Conservation (phyloP, 2,113 vertebrate species). For the Delphinapterus leucas region DNA sequence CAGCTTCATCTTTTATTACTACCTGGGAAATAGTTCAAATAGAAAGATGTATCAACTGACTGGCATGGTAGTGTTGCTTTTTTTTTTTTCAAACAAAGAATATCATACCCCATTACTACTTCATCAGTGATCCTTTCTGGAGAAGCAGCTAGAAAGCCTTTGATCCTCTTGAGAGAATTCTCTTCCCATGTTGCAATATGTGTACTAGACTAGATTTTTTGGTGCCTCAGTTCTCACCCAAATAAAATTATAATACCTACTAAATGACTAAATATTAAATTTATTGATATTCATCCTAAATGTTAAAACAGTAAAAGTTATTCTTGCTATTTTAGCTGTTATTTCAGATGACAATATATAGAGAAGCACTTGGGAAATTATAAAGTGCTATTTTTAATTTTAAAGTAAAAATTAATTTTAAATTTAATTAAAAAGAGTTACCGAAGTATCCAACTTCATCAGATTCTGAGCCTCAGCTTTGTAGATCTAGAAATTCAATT, state of each 20-base stretch:
- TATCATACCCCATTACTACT: neutral
- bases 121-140: neutral
- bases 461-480: slow-evolving; percentile 15
- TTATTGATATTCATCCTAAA: slow-evolving; percentile 17
- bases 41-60: neutral
- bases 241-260: neutral
- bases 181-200: neutral
- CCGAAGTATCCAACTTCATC: neutral
- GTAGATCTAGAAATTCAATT: neutral
- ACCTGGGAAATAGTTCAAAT: slow-evolving; percentile 28
- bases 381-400: neutral
- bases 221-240: neutral
- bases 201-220: neutral
- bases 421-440: neutral
- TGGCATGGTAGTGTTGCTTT: neutral
- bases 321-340: neutral
- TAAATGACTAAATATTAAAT: slow-evolving; percentile 3
- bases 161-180: neutral
- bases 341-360: slow-evolving; percentile 19
- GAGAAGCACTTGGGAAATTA: neutral
- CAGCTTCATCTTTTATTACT: neutral
- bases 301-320: neutral
- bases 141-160: neutral
- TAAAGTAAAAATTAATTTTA: neutral
- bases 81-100: neutral